Base-by-base conservation (phyloP, 2,797 vertebrate genomes). In the Orientallactaga sibirica region DNA sequence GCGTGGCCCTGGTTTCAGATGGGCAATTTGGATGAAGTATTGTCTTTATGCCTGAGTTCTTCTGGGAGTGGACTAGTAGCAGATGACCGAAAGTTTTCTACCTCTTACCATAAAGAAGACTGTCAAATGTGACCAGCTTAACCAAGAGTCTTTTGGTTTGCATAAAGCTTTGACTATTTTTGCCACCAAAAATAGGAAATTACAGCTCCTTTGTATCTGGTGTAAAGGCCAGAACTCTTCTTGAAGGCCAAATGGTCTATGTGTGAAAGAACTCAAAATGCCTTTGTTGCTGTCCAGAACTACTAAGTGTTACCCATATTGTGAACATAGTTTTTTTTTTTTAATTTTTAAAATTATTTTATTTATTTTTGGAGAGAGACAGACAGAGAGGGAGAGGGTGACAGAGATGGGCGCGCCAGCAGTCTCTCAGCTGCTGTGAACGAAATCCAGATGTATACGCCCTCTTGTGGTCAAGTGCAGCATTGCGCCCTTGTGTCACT, bases 201-300 rank as follows among this genome's bases (percentile, higher is more conserved):
- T 67, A 48, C 2, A 73, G 19, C 70, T 85, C 41, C 52, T 76
- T 0, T 18, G 81, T 81, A 22, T 70, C 33, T 86, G 73, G 14
- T 82, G 29, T 37, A 76, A 79, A 94, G 66, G 70, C 25, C 67
- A 79, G 71, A 79, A 52, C 14, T 86, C 64, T 73, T 78, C 71
- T 66, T 41, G 48, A 62, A 86, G 52, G n/a, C 22, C 33, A 37
- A n/a, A 68, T 66, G 22, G 22, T 89, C 22, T 94, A 12, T 78
- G 29, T 90, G 29, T 90, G 81, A 61, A 92, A 94, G 64, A 91
- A 92, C 76, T 15, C 70, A 68, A 92, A 86, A n/a, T 83, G 58
- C 43, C 24, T 61, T 73, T 92, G 92, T 92, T 74, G 52, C 61
- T 90, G 73, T 80, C 67, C 8, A 77, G 16, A 58, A 61, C 68